Evolutionary conservation across 2,797 vertebrate genomes (phyloP).

Genomic region (Alectoris magna): DNA sequence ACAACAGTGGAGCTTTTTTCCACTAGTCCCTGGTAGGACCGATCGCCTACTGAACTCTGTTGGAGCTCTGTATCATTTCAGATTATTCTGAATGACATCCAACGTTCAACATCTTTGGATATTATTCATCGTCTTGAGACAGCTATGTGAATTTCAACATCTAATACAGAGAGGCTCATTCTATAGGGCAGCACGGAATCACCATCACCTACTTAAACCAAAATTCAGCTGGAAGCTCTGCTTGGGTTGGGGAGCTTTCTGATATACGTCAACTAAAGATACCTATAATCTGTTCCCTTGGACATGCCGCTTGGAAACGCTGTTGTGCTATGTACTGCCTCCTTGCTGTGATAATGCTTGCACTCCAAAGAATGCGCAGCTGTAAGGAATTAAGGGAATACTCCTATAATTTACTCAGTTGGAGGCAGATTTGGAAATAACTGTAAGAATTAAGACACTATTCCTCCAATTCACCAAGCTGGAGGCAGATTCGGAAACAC

Average conservation of each 20-base stretch:
- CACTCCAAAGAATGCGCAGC: not conserved
- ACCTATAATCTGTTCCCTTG: not conserved
- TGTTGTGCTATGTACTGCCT: not conserved
- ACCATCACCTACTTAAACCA: not conserved
- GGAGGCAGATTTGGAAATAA: not conserved
- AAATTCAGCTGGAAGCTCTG: not conserved
- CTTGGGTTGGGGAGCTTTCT: not conserved
- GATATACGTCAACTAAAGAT: not conserved
- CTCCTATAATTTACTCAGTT: not conserved
- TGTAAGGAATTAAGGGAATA: not conserved
- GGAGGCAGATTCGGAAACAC: not conserved
- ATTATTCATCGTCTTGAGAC: not conserved
- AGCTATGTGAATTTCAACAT: not conserved
- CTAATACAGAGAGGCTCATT: not conserved
- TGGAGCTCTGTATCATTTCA: not conserved
- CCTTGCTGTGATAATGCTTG: not conserved
- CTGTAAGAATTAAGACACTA: not conserved
- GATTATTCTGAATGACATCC: not conserved
- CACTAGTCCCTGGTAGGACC: not conserved
- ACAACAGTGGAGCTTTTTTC: not conserved
- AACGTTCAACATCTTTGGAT: not conserved
- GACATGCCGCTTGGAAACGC: not conserved
- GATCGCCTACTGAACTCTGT: not conserved
- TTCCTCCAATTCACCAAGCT: not conserved
- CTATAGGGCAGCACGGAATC: not conserved